Conservation (phyloP, 2,888 invertebrate genomes). For the Rambutsinella grinnellia region DNA sequence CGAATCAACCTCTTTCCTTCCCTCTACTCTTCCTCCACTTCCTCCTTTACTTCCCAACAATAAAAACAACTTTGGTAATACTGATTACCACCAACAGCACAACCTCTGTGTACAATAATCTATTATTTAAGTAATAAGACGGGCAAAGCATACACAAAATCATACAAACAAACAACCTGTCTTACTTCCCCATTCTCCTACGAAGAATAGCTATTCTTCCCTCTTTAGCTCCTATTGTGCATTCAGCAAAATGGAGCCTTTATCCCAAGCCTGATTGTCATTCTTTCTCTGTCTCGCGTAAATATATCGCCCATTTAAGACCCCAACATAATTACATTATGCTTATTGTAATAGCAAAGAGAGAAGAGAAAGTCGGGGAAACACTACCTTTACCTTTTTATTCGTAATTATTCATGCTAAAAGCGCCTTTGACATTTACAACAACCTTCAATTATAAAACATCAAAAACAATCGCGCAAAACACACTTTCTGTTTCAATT, state of each 20-base stretch:
- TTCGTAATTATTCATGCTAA: too few species aligned
- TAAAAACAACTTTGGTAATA: slow-evolving; percentile 34
- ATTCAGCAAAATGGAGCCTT: neutral
- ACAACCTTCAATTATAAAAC: too few species aligned
- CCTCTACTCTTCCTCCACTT: slow-evolving; percentile 7
- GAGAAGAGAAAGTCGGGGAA: neutral
- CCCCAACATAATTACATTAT: neutral
- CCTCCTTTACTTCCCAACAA: neutral
- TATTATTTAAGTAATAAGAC: neutral
- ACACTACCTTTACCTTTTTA: too few species aligned
- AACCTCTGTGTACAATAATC: neutral
- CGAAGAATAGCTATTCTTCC: too few species aligned
- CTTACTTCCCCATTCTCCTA: neutral
- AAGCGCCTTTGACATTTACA: too few species aligned
- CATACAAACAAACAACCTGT: slow-evolving; percentile 3
- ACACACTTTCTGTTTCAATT: too few species aligned
- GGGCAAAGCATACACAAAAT: neutral
- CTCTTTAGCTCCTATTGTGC: neutral
- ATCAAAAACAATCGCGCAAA: too few species aligned
- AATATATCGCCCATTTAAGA: neutral
- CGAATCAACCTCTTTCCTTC: slow-evolving; percentile 10
- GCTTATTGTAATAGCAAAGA: neutral
- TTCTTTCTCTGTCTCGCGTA: neutral
- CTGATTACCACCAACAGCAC: neutral
- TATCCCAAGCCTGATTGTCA: neutral